phyloP scores from a whole-genome alignment of 1,140 invertebrate species.

The Homalodisca vitripennis region DNA sequence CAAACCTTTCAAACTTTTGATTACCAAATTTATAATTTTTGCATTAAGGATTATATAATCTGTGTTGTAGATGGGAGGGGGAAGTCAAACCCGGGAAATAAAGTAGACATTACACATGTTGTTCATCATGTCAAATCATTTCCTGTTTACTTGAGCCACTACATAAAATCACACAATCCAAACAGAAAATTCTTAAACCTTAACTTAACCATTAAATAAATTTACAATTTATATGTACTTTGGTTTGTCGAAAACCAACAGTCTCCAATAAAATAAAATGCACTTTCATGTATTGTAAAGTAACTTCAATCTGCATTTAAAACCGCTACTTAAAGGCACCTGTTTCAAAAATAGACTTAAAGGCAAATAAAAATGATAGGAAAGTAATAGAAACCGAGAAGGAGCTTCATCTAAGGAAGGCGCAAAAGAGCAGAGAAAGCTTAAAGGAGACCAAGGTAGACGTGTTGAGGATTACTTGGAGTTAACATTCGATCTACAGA shows the following conservation, averaged over 20 bases:
- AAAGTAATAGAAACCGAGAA: too few species aligned
- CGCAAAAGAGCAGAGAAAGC: too few species aligned
- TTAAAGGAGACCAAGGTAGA: too few species aligned
- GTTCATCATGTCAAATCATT: too few species aligned
- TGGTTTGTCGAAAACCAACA: constrained; percentile 47
- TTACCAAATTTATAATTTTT: constrained; percentile 30
- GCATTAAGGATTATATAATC: constrained; percentile 29
- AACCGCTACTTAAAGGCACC: constrained; percentile 46
- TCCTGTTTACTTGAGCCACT: constrained; percentile 35
- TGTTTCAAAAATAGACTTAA: too few species aligned
- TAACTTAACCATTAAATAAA: constrained; percentile 50
- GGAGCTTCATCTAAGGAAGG: too few species aligned
- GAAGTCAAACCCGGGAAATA: constrained; percentile 28
- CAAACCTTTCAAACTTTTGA: constrained; percentile 32
- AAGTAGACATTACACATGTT: constrained; percentile 32
- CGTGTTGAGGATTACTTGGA: too few species aligned
- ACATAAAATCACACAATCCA: constrained; percentile 47
- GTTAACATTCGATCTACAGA: too few species aligned
- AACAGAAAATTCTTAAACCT: constrained; percentile 50
- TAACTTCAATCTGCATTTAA: constrained; percentile 53
- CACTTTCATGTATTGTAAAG: too few species aligned
- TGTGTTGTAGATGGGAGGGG: constrained; percentile 28
- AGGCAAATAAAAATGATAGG: too few species aligned
- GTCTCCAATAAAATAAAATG: constrained; percentile 50
- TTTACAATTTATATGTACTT: constrained; percentile 49